Base-by-base conservation (phyloP, 1,140 invertebrate species). In the Brachionus asplanchnoidis region DNA sequence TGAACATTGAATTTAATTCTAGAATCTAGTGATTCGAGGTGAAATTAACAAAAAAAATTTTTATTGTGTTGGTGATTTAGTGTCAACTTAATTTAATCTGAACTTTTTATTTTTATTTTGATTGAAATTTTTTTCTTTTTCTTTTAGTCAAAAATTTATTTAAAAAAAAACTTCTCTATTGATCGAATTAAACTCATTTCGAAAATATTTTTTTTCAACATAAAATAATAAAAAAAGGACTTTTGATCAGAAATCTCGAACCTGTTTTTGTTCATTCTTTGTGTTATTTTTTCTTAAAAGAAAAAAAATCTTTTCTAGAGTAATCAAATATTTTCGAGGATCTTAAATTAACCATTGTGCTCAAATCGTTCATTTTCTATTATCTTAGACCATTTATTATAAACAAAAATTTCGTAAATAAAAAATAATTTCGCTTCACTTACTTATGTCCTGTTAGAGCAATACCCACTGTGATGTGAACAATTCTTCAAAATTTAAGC, bases 311-410 rank as follows among this genome's bases (percentile, higher is more conserved):
- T 68, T 68, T 68, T 68, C 32, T 68, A 68, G 66, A 68, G 66
- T 68, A 68, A 17, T 40, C 66, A 68, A 68, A 68, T 68, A 68
- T 68, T 68, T 68, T 68, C 28, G 66, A 68, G 26, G 66, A 68
- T 68, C 66, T 68, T 68, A 68, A 68, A 68, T 68, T 36, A 68
- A 11, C 32, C 26, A 32, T 68, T 36, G 26, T 32, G 32, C 26
- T 68, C 12, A 32, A 68, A 32, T 68, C 26, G 66, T 28, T 68
- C 66, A 68, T 32, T 68, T 40, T 32, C 12, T 32, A 12, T 68
- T 32, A 68, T 68, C 2, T 68, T 32, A 14, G n/a, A 60, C 32
- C 32, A 32, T 36, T 40, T 68, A 40, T 68, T 40, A 26, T 66
- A 66, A 66, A 66, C 60, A 32, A 66, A 17, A 26, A 66, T 12